Conservation (phyloP, 2,797 vertebrate genomes). For the Syndactyla subalaris region DNA sequence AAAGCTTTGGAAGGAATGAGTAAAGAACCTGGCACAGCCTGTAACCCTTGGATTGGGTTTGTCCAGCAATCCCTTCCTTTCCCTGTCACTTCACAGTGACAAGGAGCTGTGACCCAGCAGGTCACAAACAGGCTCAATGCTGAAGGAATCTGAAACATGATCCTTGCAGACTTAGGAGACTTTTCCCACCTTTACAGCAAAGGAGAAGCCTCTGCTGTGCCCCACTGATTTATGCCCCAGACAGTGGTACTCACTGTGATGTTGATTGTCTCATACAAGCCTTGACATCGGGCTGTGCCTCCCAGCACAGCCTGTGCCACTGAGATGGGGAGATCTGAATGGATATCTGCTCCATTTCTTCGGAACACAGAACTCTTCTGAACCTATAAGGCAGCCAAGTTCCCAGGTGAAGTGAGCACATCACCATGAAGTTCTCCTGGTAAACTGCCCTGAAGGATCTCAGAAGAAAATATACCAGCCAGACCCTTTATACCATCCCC, state of each 20-base stretch:
- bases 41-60: background rate
- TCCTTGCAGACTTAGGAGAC: background rate
- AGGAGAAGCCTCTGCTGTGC: background rate
- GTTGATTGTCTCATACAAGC: slow-evolving; percentile 92
- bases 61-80: background rate
- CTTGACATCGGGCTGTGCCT: slow-evolving; percentile 88
- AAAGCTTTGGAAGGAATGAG: background rate
- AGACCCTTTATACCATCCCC: background rate
- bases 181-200: background rate
- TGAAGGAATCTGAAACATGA: background rate
- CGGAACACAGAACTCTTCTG: slow-evolving; percentile 92
- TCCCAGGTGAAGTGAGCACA: background rate
- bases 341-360: slow-evolving; percentile 92
- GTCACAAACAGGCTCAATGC: background rate
- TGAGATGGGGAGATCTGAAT: slow-evolving; percentile 90
- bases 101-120: background rate
- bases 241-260: slow-evolving; percentile 80
- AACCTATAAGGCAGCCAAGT: slow-evolving; percentile 79
- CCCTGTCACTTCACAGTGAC: background rate
- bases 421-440: fast-evolving
- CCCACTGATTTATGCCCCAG: fast-evolving
- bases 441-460: background rate
- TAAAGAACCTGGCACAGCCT: background rate
- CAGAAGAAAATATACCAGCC: background rate
- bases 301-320: slow-evolving; percentile 95